Base-by-base conservation (phyloP, 2,113 vertebrate species). In the Toxotes jaculatrix region DNA sequence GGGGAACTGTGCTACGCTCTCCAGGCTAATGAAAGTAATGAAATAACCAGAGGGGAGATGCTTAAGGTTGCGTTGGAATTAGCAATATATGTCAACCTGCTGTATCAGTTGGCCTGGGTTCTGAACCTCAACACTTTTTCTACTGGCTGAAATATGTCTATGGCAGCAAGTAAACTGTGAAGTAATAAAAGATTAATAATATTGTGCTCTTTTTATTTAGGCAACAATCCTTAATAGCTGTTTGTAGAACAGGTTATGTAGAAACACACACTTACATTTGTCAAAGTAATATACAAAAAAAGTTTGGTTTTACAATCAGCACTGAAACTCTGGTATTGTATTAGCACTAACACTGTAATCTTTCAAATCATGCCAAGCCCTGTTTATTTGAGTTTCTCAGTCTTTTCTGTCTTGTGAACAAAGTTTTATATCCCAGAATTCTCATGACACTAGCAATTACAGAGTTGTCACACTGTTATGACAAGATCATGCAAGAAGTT, bases 361-460 rank as follows among this genome's bases (percentile, higher is more conserved):
- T 19, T 59, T 21, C 32, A 32, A 27, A 65, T 57, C 3, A 45
- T 31, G 38, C 53, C 0, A 21, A 31, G 13, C n/a, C 4, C 17
- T 42, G 1, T 19, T 53, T 17, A 62, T 16, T 9, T 9, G 7
- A 12, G 40, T 31, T 47, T 80, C 9, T 51, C 32, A 49, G 8
- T 11, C 53, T 56, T 42, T n/a, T 65, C 32, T 65, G 49, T 19
- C 27, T n/a, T 27, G n/a, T 64, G 9, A 32, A 23, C 13, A 14
- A 43, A 16, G 13, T 51, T 82, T 57, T 21, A 47, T 74, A 74
- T 57, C 12, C 27, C 17, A 74, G 5, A 56, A 56, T 40, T 38
- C n/a, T 32, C 45, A 31, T 49, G 62, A 49, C 17, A 47, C 16
- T 4, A 59, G 43, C 21, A 83, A 53, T 65, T 34, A 42, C 23